Evolutionary conservation across 2,888 invertebrate species (phyloP), one percentile per base, ranked within the genome.

Genomic region (Clunio marinus): DNA sequence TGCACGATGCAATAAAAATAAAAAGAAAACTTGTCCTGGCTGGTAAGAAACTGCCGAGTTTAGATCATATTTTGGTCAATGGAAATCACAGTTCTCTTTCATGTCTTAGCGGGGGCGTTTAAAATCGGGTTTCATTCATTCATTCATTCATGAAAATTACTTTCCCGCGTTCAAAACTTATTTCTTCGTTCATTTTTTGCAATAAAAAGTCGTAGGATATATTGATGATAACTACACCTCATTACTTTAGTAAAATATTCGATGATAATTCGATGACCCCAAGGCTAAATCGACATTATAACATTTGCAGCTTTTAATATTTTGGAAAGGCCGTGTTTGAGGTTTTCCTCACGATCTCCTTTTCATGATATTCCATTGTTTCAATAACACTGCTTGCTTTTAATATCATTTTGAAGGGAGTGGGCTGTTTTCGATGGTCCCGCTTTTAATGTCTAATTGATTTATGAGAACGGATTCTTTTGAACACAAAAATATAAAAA

Each of bases 1-100:
- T 32, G 59, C 59, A 32, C 27, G 22, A 62, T 62, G 62, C 62
- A 62, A 24, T 62, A 35, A 17, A n/a, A n/a, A n/a, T n/a, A n/a
- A n/a, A n/a, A n/a, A n/a, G n/a, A n/a, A n/a, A 51, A 22, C 51
- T 51, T 51, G 51, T 51, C 20, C 22, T 51, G 22, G 17, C 2
- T 51, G 15, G 51, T 32, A 4, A 51, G 51, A 5, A 4, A 17
- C 51, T 20, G 20, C 4, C 17, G 22, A 17, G 22, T 17, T 51
- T 51, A 51, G 51, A 51, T 51, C 51, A 17, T 51, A n/a, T 60
- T 60, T 60, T 45, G 63, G 63, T 63, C 63, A 63, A 63, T 63
- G 63, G 63, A 63, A 45, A 45, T 45, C 41, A 46, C 45, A 41
- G 32, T 24, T 62, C 25, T 37, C 8, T 7, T 32, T n/a, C 32